phyloP scores from a whole-genome alignment of 2,113 vertebrate genomes.

The Ceuthmochares aereus region DNA sequence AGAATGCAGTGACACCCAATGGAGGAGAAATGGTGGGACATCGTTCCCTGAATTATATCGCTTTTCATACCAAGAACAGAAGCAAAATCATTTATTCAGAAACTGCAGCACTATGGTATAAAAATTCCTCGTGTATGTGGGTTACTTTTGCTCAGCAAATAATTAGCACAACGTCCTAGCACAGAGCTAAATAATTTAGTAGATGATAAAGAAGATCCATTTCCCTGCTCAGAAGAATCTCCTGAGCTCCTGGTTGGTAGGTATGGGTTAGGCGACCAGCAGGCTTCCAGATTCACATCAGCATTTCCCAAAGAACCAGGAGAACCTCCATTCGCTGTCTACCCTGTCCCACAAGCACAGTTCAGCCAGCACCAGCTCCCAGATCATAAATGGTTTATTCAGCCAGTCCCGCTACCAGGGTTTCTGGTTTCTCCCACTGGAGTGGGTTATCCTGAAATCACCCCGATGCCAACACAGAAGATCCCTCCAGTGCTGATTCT shows the following conservation, averaged over 20 bases:
- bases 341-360: background rate
- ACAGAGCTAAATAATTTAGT: background rate
- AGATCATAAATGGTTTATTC: background rate
- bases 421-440: background rate
- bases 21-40: background rate
- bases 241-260: background rate
- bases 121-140: background rate
- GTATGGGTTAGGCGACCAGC: background rate
- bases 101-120: background rate
- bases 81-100: background rate
- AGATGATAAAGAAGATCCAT: background rate
- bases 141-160: slow-evolving; percentile 5
- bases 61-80: background rate
- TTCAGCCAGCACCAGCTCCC: background rate
- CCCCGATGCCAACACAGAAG: accelerated
- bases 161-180: background rate
- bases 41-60: background rate
- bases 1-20: background rate
- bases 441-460: background rate
- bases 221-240: background rate
- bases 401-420: background rate
- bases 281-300: background rate
- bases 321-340: accelerated
- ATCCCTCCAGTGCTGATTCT: background rate
- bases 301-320: background rate